Conservation (phyloP, 2,888 invertebrate genomes). For the Eumacrocentrus americanus region DNA sequence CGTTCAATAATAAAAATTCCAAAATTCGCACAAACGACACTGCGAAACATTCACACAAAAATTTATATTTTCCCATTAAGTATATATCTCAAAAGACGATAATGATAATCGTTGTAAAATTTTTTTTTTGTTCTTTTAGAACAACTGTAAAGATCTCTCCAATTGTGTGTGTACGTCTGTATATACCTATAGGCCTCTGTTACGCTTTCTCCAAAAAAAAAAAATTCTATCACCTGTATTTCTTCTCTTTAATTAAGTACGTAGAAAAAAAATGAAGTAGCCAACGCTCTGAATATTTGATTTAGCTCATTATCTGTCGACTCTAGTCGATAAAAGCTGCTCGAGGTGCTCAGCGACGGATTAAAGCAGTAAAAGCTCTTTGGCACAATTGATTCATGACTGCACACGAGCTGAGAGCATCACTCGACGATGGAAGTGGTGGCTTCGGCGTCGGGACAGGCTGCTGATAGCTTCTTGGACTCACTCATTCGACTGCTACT, state of each 20-base stretch:
- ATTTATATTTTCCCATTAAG: too few relatives aligned
- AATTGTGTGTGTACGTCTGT: neutral
- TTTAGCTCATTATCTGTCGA: slow-evolving; percentile 4
- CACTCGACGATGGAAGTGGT: slow-evolving; percentile 38
- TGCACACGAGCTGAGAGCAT: slow-evolving; percentile 1
- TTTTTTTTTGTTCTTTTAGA: neutral
- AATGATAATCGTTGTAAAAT: neutral
- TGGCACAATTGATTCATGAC: slow-evolving; percentile 24
- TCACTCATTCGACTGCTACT: slow-evolving; percentile 35
- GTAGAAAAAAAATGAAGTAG: slow-evolving; percentile 17
- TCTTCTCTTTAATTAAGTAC: slow-evolving; percentile 16
- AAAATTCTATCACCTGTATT: neutral
- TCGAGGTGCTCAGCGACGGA: neutral
- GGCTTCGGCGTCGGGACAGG: slow-evolving; percentile 37
- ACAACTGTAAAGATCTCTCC: too few relatives aligned
- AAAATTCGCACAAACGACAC: too few relatives aligned
- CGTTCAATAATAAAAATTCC: too few relatives aligned
- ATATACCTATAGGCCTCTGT: too few relatives aligned
- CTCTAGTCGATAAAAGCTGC: neutral
- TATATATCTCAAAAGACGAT: neutral
- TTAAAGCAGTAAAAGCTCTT: slow-evolving; percentile 12
- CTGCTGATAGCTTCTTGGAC: slow-evolving; percentile 39
- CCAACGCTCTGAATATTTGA: neutral
- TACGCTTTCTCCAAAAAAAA: too few relatives aligned
- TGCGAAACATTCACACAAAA: neutral